phyloP scores from a whole-genome alignment of 2,888 invertebrate genomes.

The Petrophora chlorosata region DNA sequence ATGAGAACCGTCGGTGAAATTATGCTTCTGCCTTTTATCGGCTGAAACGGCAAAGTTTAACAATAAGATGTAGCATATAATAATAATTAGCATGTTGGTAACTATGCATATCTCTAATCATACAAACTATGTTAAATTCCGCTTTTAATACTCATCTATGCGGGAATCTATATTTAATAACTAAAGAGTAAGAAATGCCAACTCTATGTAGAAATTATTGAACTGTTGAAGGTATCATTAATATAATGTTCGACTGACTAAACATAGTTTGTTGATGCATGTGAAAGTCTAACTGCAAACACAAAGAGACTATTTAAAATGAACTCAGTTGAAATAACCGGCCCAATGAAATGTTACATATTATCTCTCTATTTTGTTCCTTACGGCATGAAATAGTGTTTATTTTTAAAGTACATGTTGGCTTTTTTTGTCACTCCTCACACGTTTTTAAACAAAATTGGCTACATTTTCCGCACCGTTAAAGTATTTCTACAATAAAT shows the following conservation, averaged over 20 bases:
- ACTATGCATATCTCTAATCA: slow-evolving; percentile 36
- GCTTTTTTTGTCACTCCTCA: too few relatives aligned
- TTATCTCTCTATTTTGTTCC: background rate
- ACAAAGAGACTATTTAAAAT: background rate
- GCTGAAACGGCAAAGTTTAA: slow-evolving; percentile 23
- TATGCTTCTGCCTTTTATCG: slow-evolving; percentile 14
- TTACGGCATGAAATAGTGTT: background rate
- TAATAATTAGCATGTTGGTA: slow-evolving; percentile 16
- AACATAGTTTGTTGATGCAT: slow-evolving; percentile 29
- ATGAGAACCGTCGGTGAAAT: background rate
- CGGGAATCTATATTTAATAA: slow-evolving; percentile 19
- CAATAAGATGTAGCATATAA: slow-evolving; percentile 24
- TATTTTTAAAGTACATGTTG: too few relatives aligned
- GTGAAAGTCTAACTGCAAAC: slow-evolving; percentile 23
- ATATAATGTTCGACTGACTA: slow-evolving; percentile 30
- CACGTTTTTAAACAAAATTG: background rate
- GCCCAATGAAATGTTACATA: background rate
- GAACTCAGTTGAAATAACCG: background rate
- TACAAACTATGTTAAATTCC: slow-evolving; percentile 27
- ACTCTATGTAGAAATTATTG: slow-evolving; percentile 6
- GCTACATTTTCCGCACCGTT: too few relatives aligned
- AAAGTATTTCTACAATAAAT: background rate
- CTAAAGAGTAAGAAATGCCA: slow-evolving; percentile 16
- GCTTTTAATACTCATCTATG: slow-evolving; percentile 12
- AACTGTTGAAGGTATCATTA: slow-evolving; percentile 11